Conservation (phyloP, 2,113 vertebrate species). For the Argyrosomus japonicus region DNA sequence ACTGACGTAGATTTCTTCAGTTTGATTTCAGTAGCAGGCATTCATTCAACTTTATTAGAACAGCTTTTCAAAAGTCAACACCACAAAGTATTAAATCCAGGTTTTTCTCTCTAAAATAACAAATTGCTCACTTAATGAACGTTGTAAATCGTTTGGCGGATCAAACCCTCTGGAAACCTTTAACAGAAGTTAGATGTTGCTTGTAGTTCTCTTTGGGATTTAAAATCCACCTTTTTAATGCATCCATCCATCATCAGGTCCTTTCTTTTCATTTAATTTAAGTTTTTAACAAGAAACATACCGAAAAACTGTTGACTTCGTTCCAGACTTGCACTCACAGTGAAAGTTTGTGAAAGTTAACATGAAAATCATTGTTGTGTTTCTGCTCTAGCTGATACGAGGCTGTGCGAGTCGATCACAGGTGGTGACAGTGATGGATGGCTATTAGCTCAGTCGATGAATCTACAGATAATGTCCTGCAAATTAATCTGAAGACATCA, state of each 20-base stretch:
- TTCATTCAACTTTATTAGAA: background rate
- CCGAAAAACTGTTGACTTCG: background rate
- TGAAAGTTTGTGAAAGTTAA: too few species aligned
- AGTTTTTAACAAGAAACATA: background rate
- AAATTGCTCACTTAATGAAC: background rate
- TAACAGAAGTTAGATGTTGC: background rate
- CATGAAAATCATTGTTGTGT: too few species aligned
- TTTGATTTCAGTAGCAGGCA: background rate
- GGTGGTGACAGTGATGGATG: conserved; percentile 21
- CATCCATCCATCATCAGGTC: background rate
- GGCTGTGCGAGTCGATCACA: background rate
- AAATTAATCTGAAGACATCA: background rate
- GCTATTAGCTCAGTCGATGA: background rate
- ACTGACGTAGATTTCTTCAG: background rate
- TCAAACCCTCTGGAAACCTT: background rate
- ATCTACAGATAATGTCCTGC: background rate
- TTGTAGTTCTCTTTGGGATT: background rate
- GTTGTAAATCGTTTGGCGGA: background rate
- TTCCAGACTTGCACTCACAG: background rate
- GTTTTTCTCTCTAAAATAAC: background rate
- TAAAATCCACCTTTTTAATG: background rate
- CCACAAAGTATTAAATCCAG: background rate
- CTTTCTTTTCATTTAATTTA: background rate
- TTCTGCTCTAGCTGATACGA: background rate
- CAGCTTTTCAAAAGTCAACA: background rate